A percentile compares a stretch with the other conserved stretches of the same genome.
Conservation (phyloP, 2,113 vertebrate species). For the Nothobranchius furzeri region DNA sequence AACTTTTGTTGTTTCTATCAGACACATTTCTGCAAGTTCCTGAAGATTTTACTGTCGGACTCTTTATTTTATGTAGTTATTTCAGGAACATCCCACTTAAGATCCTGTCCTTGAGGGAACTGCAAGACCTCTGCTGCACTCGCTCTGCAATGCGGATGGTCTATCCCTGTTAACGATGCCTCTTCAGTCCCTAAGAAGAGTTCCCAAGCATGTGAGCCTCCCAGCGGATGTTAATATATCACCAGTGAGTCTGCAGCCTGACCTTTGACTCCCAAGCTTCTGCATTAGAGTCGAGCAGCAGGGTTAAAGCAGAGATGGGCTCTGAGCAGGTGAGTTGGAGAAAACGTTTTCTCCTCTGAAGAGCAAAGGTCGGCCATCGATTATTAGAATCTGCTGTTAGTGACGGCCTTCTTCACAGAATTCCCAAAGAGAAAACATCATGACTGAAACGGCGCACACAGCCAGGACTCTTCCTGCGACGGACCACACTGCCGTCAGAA, state of each 20-base stretch:
- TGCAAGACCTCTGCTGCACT: conserved; percentile 25
- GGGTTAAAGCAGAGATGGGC: conserved; percentile 23
- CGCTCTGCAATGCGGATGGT: background rate
- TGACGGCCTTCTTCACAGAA: background rate
- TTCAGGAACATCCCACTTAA: conserved; percentile 29
- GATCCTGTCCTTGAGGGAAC: conserved; percentile 17
- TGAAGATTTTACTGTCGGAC: background rate
- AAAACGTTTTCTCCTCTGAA: background rate
- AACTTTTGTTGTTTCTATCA: background rate
- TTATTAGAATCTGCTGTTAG: too few relatives aligned
- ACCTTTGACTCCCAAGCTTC: conserved; percentile 64
- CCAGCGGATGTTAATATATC: conserved; percentile 69
- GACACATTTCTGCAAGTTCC: background rate
- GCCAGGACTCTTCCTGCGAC: conserved; percentile 36
- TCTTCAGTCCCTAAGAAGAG: background rate
- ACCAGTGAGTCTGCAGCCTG: conserved; percentile 51
- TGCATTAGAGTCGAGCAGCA: conserved; percentile 4
- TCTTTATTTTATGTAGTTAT: conserved; percentile 12
- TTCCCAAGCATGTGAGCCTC: conserved; percentile 53
- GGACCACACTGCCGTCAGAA: conserved; percentile 37
- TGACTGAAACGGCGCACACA: conserved; percentile 45
- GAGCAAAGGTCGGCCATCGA: too few relatives aligned
- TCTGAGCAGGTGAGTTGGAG: conserved; percentile 50
- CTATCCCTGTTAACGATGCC: background rate
- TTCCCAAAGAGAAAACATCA: conserved; percentile 20